These are phyloP conservation scores for Syncerus caffer DNA, from an alignment of 2,797 vertebrate genomes.

Conservation along the genomic window DNA sequence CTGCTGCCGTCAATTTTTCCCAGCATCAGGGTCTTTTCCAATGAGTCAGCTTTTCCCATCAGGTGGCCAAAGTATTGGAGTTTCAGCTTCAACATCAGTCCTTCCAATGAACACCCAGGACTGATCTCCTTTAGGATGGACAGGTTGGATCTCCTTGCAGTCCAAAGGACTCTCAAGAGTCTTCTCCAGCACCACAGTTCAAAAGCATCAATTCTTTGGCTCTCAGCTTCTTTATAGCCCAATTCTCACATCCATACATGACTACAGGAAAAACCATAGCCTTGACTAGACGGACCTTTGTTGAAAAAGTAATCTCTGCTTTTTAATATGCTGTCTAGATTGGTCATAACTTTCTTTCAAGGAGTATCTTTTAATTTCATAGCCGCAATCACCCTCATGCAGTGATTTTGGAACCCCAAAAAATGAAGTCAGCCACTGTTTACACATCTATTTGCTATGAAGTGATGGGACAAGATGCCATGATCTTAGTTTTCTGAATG, in stretches of 20 bases:
- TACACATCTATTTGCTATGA: background rate
- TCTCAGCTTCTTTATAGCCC: background rate
- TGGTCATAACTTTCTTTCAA: too few species aligned
- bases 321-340: background rate
- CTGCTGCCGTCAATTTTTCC: background rate
- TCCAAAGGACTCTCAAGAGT: background rate
- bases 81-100: background rate
- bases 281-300: background rate
- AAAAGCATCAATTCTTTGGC: background rate
- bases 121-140: background rate
- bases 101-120: background rate
- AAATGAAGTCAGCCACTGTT: background rate
- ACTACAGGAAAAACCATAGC: background rate
- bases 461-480: background rate
- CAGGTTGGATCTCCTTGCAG: background rate
- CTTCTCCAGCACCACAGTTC: background rate
- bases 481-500: background rate
- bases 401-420: rapidly evolving
- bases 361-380: background rate
- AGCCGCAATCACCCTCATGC: background rate
- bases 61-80: background rate
- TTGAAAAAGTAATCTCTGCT: background rate
- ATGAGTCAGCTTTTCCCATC: background rate
- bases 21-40: background rate
- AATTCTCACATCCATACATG: background rate